Percentiles rank a stretch among this genome's conserved stretches.
Evolutionary conservation across 2,888 invertebrate genomes (phyloP).

Genomic region (Tinea pellionella): DNA sequence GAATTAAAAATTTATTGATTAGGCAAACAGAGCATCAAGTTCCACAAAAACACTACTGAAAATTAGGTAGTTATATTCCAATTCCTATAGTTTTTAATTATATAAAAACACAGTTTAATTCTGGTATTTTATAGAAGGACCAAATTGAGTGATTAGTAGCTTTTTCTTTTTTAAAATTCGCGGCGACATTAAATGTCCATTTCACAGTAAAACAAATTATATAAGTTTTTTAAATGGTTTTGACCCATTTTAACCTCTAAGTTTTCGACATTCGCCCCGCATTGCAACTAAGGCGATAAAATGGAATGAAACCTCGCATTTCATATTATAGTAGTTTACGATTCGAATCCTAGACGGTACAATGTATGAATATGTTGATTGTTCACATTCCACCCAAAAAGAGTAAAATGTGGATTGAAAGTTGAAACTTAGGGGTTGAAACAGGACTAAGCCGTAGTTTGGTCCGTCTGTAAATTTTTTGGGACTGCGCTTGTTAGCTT

Average conservation of each 20-base stretch:
- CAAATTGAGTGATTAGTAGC: constrained; percentile 43
- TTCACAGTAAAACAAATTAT: not conserved
- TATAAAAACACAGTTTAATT: not conserved
- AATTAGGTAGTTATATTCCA: constrained; percentile 42
- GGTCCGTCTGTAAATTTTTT: not conserved
- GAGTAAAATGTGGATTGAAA: too few species aligned
- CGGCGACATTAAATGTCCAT: constrained; percentile 43
- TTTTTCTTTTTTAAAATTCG: constrained; percentile 30
- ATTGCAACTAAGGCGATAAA: too few species aligned
- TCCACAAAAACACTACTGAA: not conserved
- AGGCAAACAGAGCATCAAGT: not conserved
- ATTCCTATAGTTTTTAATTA: constrained; percentile 48
- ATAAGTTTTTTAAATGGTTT: not conserved
- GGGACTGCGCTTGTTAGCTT: constrained; percentile 53
- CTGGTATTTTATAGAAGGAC: constrained; percentile 36
- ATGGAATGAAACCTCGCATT: too few species aligned
- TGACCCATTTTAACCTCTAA: too few species aligned
- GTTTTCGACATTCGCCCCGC: too few species aligned
- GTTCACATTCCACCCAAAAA: too few species aligned
- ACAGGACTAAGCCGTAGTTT: too few species aligned
- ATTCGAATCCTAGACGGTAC: too few species aligned
- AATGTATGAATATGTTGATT: too few species aligned
- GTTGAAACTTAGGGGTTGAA: too few species aligned
- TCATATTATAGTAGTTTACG: too few species aligned
- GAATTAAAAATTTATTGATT: not conserved